Conservation (phyloP, 2,888 invertebrate genomes). For the Aphodius granarius region DNA sequence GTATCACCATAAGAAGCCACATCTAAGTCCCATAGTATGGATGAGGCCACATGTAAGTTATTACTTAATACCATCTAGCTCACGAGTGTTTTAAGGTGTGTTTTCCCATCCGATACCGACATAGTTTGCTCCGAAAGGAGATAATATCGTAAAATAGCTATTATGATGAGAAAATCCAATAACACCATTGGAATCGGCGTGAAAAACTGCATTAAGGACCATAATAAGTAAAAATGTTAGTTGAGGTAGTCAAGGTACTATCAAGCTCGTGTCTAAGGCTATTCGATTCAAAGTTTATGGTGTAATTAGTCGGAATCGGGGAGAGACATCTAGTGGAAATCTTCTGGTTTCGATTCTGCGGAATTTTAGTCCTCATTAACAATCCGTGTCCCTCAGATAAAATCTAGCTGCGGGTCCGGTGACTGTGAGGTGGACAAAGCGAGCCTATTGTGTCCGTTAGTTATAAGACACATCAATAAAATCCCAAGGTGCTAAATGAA, state of each 20-base stretch:
- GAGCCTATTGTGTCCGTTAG: background rate
- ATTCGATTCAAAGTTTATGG: background rate
- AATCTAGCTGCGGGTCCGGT: background rate
- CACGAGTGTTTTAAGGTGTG: too few species aligned
- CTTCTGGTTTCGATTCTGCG: background rate
- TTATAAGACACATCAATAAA: background rate
- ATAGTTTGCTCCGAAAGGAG: too few species aligned
- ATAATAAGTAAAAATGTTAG: too few species aligned
- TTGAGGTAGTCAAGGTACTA: background rate
- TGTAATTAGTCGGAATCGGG: background rate
- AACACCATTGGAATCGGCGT: background rate
- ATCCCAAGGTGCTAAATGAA: background rate
- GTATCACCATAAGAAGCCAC: slow-evolving; percentile 59
- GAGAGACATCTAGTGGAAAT: background rate
- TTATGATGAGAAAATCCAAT: background rate
- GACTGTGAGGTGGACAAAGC: background rate
- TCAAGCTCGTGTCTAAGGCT: background rate
- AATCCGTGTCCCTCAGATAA: background rate
- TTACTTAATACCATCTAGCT: too few species aligned
- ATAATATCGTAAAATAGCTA: too few species aligned
- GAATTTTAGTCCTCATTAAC: background rate
- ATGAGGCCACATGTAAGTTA: slow-evolving; percentile 68
- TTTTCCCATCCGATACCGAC: too few species aligned
- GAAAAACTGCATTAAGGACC: background rate
- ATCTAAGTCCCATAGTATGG: slow-evolving; percentile 63